Evolutionary conservation across 2,888 invertebrate species (phyloP).

Genomic region (Ecliptopera silaceata): DNA sequence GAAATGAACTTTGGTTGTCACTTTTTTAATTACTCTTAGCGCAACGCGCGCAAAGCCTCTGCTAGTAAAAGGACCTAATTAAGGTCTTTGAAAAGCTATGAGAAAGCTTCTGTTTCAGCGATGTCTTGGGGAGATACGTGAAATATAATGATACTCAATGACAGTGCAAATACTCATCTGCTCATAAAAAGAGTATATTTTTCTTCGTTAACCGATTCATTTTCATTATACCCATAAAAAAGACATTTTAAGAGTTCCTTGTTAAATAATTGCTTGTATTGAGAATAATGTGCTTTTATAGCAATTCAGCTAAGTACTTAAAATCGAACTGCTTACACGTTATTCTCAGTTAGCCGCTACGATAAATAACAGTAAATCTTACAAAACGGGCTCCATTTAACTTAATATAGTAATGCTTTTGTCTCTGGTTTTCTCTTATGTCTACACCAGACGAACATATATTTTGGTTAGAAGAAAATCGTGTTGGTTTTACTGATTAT

Average conservation of each 20-base stretch:
- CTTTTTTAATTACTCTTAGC: too few relatives aligned
- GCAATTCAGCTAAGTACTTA: not conserved
- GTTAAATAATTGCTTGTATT: not conserved
- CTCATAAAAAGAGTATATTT: not conserved
- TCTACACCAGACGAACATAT: conserved; percentile 17
- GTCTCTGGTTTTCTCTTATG: conserved; percentile 23
- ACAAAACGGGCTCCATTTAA: conserved; percentile 36
- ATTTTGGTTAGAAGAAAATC: conserved; percentile 16
- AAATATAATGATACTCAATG: too few relatives aligned
- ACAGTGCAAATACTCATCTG: too few relatives aligned
- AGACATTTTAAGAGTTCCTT: not conserved
- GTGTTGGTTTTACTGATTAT: conserved; percentile 1
- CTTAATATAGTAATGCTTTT: conserved; percentile 39
- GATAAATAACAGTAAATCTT: conserved; percentile 27
- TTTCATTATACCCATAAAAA: not conserved
- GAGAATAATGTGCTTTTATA: conserved; percentile 6
- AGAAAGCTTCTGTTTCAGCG: too few relatives aligned
- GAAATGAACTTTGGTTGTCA: too few relatives aligned
- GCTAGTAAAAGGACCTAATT: too few relatives aligned
- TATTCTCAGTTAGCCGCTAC: conserved; percentile 9
- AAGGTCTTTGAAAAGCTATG: too few relatives aligned
- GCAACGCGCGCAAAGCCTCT: too few relatives aligned
- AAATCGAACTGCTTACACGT: conserved; percentile 5
- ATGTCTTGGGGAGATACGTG: too few relatives aligned
- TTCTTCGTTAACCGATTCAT: not conserved